Evolutionary conservation across 2,888 invertebrate species (phyloP).

Genomic region (Callosobruchus maculatus): DNA sequence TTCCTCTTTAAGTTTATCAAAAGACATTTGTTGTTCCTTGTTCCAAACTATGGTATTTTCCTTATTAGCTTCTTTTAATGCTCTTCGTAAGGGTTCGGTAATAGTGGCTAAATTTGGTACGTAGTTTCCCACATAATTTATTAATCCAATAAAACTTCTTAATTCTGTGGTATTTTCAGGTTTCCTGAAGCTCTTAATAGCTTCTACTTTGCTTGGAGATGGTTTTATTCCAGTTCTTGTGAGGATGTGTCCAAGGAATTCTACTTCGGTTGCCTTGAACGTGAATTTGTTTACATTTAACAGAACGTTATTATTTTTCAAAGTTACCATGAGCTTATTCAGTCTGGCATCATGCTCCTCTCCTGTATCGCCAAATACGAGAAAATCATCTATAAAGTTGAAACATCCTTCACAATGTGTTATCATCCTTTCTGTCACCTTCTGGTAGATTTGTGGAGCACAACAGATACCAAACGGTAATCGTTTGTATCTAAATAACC

Average conservation of each 20-base stretch:
- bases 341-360: slow-evolving; percentile 4
- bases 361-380: slow-evolving; percentile 4
- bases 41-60: slow-evolving; percentile 6
- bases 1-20: slow-evolving; percentile 9
- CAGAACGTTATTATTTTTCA: slow-evolving; percentile 6
- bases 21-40: slow-evolving; percentile 3
- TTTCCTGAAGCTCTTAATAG: slow-evolving; percentile 11
- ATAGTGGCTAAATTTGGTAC: slow-evolving; percentile 13
- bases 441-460: slow-evolving; percentile 34
- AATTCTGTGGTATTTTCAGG: slow-evolving; percentile 25
- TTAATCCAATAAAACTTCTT: slow-evolving; percentile 13
- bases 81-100: slow-evolving; percentile 10
- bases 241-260: slow-evolving; percentile 16
- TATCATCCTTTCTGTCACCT: slow-evolving; percentile 2
- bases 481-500: no score
- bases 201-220: slow-evolving; percentile 3
- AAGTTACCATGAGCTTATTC: background rate
- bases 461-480: slow-evolving; percentile 23
- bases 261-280: slow-evolving; percentile 15
- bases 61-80: slow-evolving; percentile 11
- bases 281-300: slow-evolving; percentile 33
- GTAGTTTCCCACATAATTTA: slow-evolving; percentile 12
- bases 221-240: slow-evolving; percentile 8
- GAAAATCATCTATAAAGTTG: slow-evolving; percentile 12
- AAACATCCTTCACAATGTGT: slow-evolving; percentile 1